A percentile compares a stretch with the other conserved stretches of the same genome.
phyloP scores from a whole-genome alignment of 2,888 invertebrate genomes.

The Leptopilina drosophilae region DNA sequence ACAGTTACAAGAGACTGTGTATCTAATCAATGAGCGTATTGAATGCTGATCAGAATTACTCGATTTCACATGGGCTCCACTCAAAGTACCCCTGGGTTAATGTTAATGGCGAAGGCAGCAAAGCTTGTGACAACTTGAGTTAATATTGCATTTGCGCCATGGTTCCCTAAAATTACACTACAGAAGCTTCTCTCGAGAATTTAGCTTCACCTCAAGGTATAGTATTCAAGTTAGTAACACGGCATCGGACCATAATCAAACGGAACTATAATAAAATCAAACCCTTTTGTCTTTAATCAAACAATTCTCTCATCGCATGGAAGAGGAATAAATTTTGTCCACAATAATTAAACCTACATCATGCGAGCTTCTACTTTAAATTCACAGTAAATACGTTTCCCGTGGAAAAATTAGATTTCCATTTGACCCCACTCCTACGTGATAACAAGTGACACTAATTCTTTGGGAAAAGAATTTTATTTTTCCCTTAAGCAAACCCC shows the following conservation, averaged over 20 bases:
- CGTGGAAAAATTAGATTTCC: background rate
- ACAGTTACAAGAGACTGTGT: no score
- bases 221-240: slow-evolving; percentile 10
- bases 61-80: background rate
- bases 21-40: background rate
- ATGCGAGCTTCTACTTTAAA: no score
- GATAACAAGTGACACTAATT: slow-evolving; percentile 13
- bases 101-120: slow-evolving; percentile 13
- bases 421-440: background rate
- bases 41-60: slow-evolving; percentile 4
- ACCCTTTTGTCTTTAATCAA: background rate
- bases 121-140: slow-evolving; percentile 8
- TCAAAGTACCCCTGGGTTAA: slow-evolving; percentile 18
- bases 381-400: no score
- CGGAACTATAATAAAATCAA: slow-evolving; percentile 5
- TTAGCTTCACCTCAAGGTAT: background rate
- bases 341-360: slow-evolving; percentile 1
- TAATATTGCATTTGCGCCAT: slow-evolving; percentile 6
- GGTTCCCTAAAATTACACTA: background rate
- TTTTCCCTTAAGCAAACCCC: background rate
- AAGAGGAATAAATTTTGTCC: background rate
- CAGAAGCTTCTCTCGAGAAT: slow-evolving; percentile 4
- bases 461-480: background rate
- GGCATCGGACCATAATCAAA: background rate
- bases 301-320: background rate